Conservation (phyloP, 1,140 invertebrate species). For the Trichoplusia ni region DNA sequence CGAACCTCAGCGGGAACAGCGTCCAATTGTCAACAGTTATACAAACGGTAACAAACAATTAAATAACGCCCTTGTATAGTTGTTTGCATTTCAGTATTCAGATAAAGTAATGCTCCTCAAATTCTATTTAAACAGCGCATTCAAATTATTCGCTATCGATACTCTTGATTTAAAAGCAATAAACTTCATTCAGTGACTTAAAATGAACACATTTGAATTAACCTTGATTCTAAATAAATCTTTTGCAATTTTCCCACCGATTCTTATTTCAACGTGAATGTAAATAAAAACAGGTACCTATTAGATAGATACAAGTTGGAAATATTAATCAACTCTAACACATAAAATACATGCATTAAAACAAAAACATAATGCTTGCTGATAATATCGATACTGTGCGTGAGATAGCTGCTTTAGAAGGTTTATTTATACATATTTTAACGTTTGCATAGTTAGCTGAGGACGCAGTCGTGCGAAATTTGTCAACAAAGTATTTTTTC, state of each 20-base stretch:
- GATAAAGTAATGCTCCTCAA: no score
- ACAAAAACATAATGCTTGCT: neutral
- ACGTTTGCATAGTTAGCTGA: slow-evolving; percentile 13
- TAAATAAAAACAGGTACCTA: no score
- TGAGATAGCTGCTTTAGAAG: neutral
- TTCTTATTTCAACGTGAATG: no score
- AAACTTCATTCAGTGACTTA: no score
- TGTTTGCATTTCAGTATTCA: slow-evolving; percentile 6
- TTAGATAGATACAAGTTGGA: no score
- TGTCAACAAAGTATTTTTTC: slow-evolving; percentile 49
- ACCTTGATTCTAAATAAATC: no score
- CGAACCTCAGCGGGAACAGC: slow-evolving; percentile 24
- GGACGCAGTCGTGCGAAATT: slow-evolving; percentile 32
- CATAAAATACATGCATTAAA: neutral
- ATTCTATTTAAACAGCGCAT: no score
- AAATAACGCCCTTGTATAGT: neutral
- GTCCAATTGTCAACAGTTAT: slow-evolving; percentile 27
- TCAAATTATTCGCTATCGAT: no score
- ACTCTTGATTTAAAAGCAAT: no score
- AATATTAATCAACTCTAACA: no score
- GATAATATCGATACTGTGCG: neutral
- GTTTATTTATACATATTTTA: slow-evolving; percentile 8
- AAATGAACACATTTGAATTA: no score
- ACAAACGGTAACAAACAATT: slow-evolving; percentile 17
- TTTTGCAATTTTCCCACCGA: no score